Base-by-base conservation (phyloP, 2,888 invertebrate species). In the Aporophyla nigra region DNA sequence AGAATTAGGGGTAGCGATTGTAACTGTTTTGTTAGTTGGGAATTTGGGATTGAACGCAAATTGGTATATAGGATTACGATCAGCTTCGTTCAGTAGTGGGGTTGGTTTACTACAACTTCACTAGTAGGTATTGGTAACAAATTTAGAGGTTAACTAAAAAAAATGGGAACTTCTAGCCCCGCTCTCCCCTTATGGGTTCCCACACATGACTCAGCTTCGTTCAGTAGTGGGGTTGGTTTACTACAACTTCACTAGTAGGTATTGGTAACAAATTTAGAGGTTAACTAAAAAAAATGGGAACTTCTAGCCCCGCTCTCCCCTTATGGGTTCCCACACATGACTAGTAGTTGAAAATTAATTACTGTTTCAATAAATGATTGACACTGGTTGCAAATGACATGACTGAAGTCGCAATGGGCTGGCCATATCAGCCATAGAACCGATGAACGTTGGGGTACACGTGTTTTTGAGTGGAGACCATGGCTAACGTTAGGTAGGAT, bases 1-100 rank as follows among this genome's bases (percentile, higher is more conserved):
- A 53, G 68, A 59, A 76, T 67, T 72, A 78, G 51, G 33, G 58
- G 43, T 65, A 51, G 54, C 67, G 27, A 33, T 71, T 58, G 56
- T 65, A 59, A 56, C 56, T 12, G 54, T 66, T 69, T 76, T 53
- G 59, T 53, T n/a, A 19, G 43, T 53, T 6, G 51, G 54, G 19
- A 43, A 63, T 74, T 74, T 21, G 24, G 43, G 56, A 56, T 46
- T 68, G 56, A 59, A 53, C 33, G 49, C 16, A 51, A 24, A 19
- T n/a, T 71, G 51, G 24, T 58, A 21, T 58, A 33, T n/a, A 54
- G 51, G 33, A n/a, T 56, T 72, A 70, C 53, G 27, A 76, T 59
- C n/a, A 68, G 10, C n/a, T 16, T 54, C 33, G 21, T 49, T 69
- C 53, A 58, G 58, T 43, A 43, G 40, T 33, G 43, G 12, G 40